Percentiles rank a stretch among this genome's conserved stretches.
Evolutionary conservation across 1,140 invertebrate species (phyloP).

Genomic region (Papilio helenus): DNA sequence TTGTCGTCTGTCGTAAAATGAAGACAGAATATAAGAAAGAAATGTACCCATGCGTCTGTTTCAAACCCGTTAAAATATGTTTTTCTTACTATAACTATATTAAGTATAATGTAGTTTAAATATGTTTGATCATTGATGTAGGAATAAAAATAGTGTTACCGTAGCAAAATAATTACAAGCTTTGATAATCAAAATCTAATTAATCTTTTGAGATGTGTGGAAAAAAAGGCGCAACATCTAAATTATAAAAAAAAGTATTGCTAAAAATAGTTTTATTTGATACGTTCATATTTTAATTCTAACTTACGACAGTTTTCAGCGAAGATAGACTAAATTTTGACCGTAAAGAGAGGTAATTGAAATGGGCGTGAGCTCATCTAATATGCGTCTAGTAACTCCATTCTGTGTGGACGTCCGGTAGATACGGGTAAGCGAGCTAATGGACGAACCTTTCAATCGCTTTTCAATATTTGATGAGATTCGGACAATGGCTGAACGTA

Average conservation of each 20-base stretch:
- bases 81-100: too few species aligned
- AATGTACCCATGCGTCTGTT: not conserved
- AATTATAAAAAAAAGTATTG: too few species aligned
- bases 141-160: too few species aligned
- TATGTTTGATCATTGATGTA: too few species aligned
- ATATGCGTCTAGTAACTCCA: slow-evolving; percentile 64
- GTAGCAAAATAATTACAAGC: too few species aligned
- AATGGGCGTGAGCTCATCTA: slow-evolving; percentile 61
- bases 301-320: not conserved
- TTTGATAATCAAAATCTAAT: too few species aligned
- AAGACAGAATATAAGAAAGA: not conserved
- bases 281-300: too few species aligned
- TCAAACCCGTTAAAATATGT: too few species aligned
- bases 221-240: too few species aligned
- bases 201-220: too few species aligned
- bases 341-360: slow-evolving; percentile 50
- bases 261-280: not conserved
- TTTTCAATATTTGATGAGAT: slow-evolving; percentile 77
- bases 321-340: not conserved
- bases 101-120: too few species aligned
- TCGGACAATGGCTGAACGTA: slow-evolving; percentile 56
- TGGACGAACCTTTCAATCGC: slow-evolving; percentile 59
- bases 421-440: slow-evolving; percentile 46
- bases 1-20: not conserved
- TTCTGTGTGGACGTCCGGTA: slow-evolving; percentile 43